These are phyloP conservation scores for Sylvilagus bachmani DNA, from an alignment of 2,113 vertebrate genomes.

Conservation along the genomic window DNA sequence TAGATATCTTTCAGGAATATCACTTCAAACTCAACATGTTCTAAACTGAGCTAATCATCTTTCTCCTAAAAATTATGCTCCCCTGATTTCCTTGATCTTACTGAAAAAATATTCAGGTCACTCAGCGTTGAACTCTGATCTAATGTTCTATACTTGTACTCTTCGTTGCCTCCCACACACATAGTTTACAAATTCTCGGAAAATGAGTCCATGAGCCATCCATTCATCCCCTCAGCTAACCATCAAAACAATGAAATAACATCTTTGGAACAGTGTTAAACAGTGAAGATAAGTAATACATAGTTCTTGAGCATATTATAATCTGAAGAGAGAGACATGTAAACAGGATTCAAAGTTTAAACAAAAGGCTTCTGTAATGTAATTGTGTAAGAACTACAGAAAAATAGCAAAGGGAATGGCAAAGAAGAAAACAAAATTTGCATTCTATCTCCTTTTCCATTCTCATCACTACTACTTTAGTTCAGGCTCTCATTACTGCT, in stretches of 20 bases:
- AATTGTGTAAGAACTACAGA: background rate
- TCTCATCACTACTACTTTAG: background rate
- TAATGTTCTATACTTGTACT: background rate
- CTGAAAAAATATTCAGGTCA: background rate
- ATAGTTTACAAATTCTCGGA: background rate
- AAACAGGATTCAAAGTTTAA: background rate
- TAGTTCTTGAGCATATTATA: background rate
- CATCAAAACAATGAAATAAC: background rate
- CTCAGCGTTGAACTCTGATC: background rate
- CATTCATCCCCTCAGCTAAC: background rate
- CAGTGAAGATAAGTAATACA: constrained; percentile 12
- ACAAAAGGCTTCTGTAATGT: background rate
- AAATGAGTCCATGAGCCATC: constrained; percentile 6
- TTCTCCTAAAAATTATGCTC: background rate
- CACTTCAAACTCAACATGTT: background rate
- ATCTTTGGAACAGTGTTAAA: constrained; percentile 1
- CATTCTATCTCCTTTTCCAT: background rate
- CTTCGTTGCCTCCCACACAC: background rate
- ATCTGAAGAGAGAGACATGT: background rate
- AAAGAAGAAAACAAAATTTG: background rate
- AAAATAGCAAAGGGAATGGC: constrained; percentile 20
- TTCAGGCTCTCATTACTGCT: background rate
- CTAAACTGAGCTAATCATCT: constrained; percentile 4
- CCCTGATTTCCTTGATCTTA: background rate
- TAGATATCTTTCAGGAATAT: background rate